Evolutionary conservation across 2,888 invertebrate genomes (phyloP).

Genomic region (Melangyna quadrimaculata): DNA sequence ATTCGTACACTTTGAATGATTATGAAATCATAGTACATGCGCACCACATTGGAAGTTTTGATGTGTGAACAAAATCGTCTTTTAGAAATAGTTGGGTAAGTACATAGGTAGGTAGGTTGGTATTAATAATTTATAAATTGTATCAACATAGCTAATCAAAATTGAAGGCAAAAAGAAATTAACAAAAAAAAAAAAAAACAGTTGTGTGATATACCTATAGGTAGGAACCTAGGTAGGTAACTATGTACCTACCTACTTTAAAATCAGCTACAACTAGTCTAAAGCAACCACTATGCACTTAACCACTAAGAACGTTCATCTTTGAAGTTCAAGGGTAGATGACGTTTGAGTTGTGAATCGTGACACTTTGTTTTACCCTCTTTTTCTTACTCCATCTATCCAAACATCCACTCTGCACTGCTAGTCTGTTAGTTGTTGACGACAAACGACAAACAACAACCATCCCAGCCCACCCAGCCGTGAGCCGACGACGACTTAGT

Average conservation of each 20-base stretch:
- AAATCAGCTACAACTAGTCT: background rate
- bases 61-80: no score
- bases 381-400: slow-evolving; percentile 39
- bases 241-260: background rate
- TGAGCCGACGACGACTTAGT: no score
- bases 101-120: no score
- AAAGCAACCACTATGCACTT: background rate
- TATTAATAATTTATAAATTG: no score
- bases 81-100: no score
- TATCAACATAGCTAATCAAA: no score
- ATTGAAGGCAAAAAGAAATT: no score
- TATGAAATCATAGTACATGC: slow-evolving; percentile 39
- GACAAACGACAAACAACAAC: slow-evolving; percentile 40
- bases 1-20: background rate
- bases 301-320: slow-evolving; percentile 67
- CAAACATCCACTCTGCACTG: slow-evolving; percentile 15
- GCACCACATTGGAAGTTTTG: slow-evolving; percentile 2
- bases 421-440: slow-evolving; percentile 26
- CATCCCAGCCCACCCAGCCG: slow-evolving; percentile 19
- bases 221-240: no score
- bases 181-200: background rate
- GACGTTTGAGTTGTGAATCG: slow-evolving; percentile 67
- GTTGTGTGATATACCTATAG: no score
- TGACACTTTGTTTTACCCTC: slow-evolving; percentile 55
- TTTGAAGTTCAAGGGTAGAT: slow-evolving; percentile 74